Evolutionary conservation across 2,113 vertebrate genomes (phyloP).

Genomic region (Meles meles): DNA sequence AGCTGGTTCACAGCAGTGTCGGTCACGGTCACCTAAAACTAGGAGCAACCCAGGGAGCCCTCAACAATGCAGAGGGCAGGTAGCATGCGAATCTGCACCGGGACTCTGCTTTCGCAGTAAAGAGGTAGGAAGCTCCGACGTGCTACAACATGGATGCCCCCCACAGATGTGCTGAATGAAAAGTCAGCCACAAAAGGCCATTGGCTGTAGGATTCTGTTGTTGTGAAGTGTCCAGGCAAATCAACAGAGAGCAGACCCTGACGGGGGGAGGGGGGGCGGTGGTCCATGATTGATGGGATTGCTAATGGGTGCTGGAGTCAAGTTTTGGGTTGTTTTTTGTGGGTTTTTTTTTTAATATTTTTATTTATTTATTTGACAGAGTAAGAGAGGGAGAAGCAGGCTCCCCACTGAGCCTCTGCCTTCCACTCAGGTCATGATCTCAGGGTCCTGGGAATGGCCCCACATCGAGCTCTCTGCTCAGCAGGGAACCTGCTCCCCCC

Average conservation of each 20-base stretch:
- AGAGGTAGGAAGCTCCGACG: accelerated
- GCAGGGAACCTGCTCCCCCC: too few relatives aligned
- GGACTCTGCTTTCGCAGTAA: accelerated
- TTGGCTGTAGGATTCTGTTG: not conserved
- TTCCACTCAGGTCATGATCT: too few relatives aligned
- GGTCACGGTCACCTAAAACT: not conserved
- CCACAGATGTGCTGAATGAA: not conserved
- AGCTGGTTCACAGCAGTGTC: not conserved
- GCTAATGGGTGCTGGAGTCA: not conserved
- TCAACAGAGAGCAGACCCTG: not conserved
- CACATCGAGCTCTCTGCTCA: too few relatives aligned
- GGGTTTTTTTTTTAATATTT: too few relatives aligned
- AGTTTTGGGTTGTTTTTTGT: too few relatives aligned
- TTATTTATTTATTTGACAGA: too few relatives aligned
- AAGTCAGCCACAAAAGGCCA: not conserved
- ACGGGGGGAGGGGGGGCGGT: accelerated
- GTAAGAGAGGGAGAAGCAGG: too few relatives aligned
- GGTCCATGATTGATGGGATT: not conserved
- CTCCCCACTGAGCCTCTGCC: too few relatives aligned
- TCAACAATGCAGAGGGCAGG: accelerated
- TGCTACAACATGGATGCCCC: too few relatives aligned
- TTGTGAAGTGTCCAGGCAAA: not conserved
- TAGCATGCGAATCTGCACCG: accelerated
- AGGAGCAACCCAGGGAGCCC: not conserved
- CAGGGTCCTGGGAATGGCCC: too few relatives aligned